Base-by-base conservation (phyloP, 2,888 invertebrate genomes). In the Norana najaformis region DNA sequence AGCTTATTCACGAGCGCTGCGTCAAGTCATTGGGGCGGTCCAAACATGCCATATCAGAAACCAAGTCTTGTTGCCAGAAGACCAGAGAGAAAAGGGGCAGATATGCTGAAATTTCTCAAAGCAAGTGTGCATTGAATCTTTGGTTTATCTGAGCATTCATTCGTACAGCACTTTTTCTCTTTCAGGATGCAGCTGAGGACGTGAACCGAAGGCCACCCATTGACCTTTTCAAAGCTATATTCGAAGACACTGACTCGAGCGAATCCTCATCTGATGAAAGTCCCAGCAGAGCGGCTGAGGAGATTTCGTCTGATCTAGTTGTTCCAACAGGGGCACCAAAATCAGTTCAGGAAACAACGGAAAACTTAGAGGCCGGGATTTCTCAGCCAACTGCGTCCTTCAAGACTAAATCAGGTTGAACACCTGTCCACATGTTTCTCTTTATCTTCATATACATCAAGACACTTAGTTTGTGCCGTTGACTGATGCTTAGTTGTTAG, bases 201-300 rank as follows among this genome's bases (percentile, higher is more conserved):
- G 53, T 11, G 20, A 13, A 36, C 38, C 30, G 35, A 69, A 47
- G 91, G 36, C 95, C 96, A 36, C 96, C 96, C 89, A 95, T 96
- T 91, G 98, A 98, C 95, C 95, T 98, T 8, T 98, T 98, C 93
- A 97, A 97, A 95, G 97, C 97, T 0, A 97, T 98, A 93, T 98
- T 98, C 82, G 88, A 38, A 35, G 89, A 35, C 37, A 35, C 88
- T 8, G 82, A 89, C 37, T 47, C 36, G 23, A 69, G 20, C 5
- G 37, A 37, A 34, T 18, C 20, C 14, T 89, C 89, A 5, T 23
- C 34, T 16, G 82, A 69, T 34, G 89, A 89, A 34, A 69, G 41
- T 35, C 41, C 35, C 2, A 20, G 34, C 34, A 30, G 4, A n/a
- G 82, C 47, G 53, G 36, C 37, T 34, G 53, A 14, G 20, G 53